These are phyloP conservation scores for Cepaea nemoralis DNA, from an alignment of 1,140 invertebrate species.

Conservation along the genomic window DNA sequence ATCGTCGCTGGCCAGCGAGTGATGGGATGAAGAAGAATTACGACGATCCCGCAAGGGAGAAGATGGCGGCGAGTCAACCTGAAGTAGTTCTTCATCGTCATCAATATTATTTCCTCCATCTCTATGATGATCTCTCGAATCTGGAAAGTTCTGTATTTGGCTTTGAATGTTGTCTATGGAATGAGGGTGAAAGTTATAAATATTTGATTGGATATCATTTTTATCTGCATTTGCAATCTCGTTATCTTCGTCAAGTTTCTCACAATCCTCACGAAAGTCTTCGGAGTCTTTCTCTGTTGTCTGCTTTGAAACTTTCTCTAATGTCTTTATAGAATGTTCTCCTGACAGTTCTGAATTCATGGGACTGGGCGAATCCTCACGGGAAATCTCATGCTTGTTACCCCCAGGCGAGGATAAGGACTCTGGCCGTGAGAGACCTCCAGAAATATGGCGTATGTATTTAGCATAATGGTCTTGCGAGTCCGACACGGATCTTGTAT, in stretches of 20 bases:
- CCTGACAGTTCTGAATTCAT: not conserved
- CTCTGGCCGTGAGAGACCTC: not conserved
- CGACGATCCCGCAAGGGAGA: not conserved
- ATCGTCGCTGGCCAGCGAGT: not conserved
- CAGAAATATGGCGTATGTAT: not conserved
- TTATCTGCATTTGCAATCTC: not conserved
- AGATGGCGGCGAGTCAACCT: conserved; percentile 20
- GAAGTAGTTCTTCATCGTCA: conserved; percentile 21
- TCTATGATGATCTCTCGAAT: not conserved
- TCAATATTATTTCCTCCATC: not conserved
- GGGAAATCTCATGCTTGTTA: not conserved
- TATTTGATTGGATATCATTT: not conserved
- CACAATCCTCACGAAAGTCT: not conserved
- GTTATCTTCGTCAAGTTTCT: not conserved
- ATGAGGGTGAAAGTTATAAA: not conserved
- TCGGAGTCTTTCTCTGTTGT: not conserved
- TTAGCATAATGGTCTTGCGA: not conserved
- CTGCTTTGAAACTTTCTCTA: not conserved
- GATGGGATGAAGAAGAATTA: not conserved
- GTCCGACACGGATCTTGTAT: not conserved
- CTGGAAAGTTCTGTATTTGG: not conserved
- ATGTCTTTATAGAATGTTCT: not conserved
- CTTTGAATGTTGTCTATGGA: not conserved
- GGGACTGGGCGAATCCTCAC: not conserved
- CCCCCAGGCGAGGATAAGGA: not conserved